Conservation (phyloP, 2,888 invertebrate species). For the Vesta saturnalis region DNA sequence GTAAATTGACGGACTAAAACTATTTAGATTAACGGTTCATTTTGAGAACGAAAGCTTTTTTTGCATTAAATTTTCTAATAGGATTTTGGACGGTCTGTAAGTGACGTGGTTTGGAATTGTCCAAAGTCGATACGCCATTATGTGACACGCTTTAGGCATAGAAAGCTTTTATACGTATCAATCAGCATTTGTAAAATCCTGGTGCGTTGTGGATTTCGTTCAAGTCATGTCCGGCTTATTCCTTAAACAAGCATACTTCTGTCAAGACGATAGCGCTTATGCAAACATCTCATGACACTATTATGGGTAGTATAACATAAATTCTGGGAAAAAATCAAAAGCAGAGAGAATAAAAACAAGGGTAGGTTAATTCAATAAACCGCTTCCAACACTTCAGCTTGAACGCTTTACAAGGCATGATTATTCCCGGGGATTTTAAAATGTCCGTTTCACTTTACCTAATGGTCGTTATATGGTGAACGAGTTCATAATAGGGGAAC, state of each 20-base stretch:
- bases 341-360: slow-evolving; percentile 11
- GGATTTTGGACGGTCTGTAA: background rate
- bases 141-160: too few relatives aligned
- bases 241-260: background rate
- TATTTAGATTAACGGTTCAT: too few relatives aligned
- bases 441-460: slow-evolving; percentile 26
- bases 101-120: background rate
- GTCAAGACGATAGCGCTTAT: background rate
- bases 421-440: slow-evolving; percentile 30
- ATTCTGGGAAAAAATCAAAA: slow-evolving; percentile 2
- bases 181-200: slow-evolving; percentile 1
- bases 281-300: slow-evolving; percentile 2
- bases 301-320: background rate
- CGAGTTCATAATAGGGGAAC: slow-evolving; percentile 22
- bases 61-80: background rate
- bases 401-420: slow-evolving; percentile 24
- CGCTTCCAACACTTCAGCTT: slow-evolving; percentile 22
- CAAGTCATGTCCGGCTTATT: background rate
- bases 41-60: too few relatives aligned
- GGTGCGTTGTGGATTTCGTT: background rate
- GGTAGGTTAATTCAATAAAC: slow-evolving; percentile 30
- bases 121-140: background rate
- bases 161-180: too few relatives aligned
- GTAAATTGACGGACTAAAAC: too few relatives aligned
- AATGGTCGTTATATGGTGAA: slow-evolving; percentile 22